Conservation (phyloP, 2,113 vertebrate genomes). For the Caranx melampygus region DNA sequence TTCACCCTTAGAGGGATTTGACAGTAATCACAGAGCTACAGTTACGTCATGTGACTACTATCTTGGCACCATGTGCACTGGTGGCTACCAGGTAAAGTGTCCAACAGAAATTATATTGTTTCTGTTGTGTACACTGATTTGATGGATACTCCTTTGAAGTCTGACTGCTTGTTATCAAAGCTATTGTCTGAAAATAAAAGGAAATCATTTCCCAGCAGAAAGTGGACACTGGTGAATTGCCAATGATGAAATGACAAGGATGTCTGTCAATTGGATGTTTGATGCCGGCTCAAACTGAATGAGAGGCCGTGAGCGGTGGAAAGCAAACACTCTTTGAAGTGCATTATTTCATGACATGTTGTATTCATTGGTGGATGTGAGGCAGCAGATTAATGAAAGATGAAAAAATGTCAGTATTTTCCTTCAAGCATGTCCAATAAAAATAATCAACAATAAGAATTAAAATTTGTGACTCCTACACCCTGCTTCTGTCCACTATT, state of each 20-base stretch:
- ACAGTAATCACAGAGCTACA: background rate
- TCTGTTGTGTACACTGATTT: constrained; percentile 29
- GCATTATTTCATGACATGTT: constrained; percentile 61
- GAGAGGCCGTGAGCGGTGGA: constrained; percentile 42
- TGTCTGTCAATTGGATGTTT: constrained; percentile 72
- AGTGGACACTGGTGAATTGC: constrained; percentile 62
- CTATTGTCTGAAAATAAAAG: constrained; percentile 53
- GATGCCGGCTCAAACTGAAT: constrained; percentile 61
- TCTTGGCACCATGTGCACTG: background rate
- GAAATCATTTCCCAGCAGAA: constrained; percentile 45
- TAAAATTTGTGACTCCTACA: constrained; percentile 42
- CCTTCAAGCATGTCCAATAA: constrained; percentile 46
- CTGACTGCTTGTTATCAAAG: constrained; percentile 58
- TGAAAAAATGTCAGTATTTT: constrained; percentile 38
- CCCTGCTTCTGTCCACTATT: constrained; percentile 22
- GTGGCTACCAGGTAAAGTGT: constrained; percentile 7
- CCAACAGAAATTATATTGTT: constrained; percentile 2
- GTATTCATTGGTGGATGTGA: constrained; percentile 54
- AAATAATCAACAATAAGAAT: constrained; percentile 45
- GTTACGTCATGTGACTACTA: background rate
- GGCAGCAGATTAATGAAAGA: constrained; percentile 58
- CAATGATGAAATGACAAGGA: constrained; percentile 66
- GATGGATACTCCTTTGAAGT: constrained; percentile 33
- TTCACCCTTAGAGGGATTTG: background rate
- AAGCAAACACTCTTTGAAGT: constrained; percentile 70